Conservation (phyloP, 2,113 vertebrate species). For the Lepus americanus region DNA sequence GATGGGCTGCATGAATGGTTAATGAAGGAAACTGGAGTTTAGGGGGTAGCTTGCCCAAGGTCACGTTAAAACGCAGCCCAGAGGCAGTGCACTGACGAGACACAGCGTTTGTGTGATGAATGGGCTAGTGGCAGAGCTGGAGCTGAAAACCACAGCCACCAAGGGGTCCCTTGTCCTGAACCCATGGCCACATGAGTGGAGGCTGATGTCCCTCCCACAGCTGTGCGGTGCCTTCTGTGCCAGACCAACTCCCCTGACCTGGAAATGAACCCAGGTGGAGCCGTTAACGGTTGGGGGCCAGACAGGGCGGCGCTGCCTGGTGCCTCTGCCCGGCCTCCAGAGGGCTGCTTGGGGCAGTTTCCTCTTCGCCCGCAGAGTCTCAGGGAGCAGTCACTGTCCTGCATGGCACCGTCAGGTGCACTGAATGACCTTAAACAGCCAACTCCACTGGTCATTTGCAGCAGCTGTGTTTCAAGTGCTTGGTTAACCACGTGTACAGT, state of each 20-base stretch:
- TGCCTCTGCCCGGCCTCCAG: not conserved
- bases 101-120: not conserved
- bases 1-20: not conserved
- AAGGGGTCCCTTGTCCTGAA: not conserved
- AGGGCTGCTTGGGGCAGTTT: not conserved
- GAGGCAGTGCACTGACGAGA: not conserved
- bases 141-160: not conserved
- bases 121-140: not conserved
- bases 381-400: too few species aligned
- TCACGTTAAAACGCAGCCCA: not conserved
- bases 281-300: not conserved
- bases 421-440: too few species aligned
- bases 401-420: too few species aligned
- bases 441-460: not conserved
- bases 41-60: not conserved
- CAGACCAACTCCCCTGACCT: not conserved
- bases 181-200: not conserved
- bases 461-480: not conserved
- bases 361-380: not conserved
- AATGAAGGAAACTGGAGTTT: not conserved
- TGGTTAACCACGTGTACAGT: not conserved
- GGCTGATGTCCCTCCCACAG: too few species aligned
- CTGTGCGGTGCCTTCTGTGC: not conserved
- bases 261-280: not conserved
- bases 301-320: not conserved